Evolutionary conservation across 2,797 vertebrate species (phyloP).

Genomic region (Scarus forsteni): DNA sequence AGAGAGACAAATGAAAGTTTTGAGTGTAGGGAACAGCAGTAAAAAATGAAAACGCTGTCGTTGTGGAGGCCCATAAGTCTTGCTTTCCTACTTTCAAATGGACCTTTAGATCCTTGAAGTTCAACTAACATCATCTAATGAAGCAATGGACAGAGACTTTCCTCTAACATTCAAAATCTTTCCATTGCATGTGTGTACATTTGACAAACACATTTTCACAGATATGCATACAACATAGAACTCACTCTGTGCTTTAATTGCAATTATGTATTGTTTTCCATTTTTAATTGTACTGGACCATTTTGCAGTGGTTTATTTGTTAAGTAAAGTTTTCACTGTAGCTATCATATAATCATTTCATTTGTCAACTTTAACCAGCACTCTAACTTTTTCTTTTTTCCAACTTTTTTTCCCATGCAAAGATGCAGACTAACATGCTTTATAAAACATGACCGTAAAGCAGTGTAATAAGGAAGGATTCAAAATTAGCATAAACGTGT

Average conservation of each 20-base stretch:
- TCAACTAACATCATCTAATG: conserved; percentile 61
- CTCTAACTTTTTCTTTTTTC: too few relatives aligned
- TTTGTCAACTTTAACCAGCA: neutral
- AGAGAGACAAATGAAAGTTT: conserved; percentile 20
- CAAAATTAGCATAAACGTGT: too few relatives aligned
- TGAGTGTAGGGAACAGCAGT: conserved; percentile 14
- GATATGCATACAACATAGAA: neutral
- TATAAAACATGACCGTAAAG: too few relatives aligned
- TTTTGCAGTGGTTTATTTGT: conserved; percentile 16
- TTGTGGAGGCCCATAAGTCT: conserved; percentile 2
- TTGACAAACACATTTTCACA: neutral
- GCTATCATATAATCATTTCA: conserved; percentile 9
- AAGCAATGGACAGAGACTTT: conserved; percentile 9
- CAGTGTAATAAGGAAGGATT: too few relatives aligned
- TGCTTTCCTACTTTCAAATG: conserved; percentile 34
- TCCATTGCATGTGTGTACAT: neutral
- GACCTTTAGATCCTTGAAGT: conserved; percentile 45
- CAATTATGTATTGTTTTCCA: neutral
- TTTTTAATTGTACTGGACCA: neutral
- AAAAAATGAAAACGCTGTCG: conserved; percentile 9
- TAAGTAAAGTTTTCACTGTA: neutral
- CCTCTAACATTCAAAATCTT: conserved; percentile 4
- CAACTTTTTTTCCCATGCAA: too few relatives aligned
- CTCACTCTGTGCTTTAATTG: too few relatives aligned
- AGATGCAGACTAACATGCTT: too few relatives aligned